These are phyloP conservation scores for Rhopalosiphum nymphaeae DNA, from an alignment of 2,888 invertebrate genomes.

Conservation along the genomic window DNA sequence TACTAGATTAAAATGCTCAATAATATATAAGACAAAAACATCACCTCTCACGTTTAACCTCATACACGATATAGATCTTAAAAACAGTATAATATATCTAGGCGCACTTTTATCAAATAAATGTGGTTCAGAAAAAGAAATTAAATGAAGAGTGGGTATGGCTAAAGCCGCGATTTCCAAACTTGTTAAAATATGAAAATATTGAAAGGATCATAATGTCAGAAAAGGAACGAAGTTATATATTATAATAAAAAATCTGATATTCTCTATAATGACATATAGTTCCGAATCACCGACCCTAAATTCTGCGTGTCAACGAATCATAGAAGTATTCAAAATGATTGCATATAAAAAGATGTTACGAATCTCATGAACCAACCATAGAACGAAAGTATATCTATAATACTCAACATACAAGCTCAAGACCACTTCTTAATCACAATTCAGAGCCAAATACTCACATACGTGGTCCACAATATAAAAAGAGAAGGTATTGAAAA, in stretches of 20 bases:
- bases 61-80: conserved; percentile 11
- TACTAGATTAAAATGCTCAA: conserved; percentile 14
- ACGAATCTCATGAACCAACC: background rate
- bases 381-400: conserved; percentile 4
- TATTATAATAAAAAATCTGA: conserved; percentile 36
- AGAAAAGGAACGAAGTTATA: conserved; percentile 3
- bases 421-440: background rate
- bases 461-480: background rate
- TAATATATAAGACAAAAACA: conserved; percentile 35
- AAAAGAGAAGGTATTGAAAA: background rate
- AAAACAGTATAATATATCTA: conserved; percentile 43
- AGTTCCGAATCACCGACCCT: background rate
- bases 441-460: conserved; percentile 34
- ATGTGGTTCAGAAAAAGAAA: conserved; percentile 23
- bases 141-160: background rate
- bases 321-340: conserved; percentile 31
- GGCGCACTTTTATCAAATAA: conserved; percentile 26
- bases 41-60: background rate
- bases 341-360: conserved; percentile 6
- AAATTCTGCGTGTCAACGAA: conserved; percentile 12
- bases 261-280: conserved; percentile 24
- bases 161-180: background rate
- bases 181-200: background rate
- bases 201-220: background rate
- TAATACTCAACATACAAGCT: background rate